Evolutionary conservation across 2,888 invertebrate species (phyloP), one percentile per base, ranked within the genome.

Genomic region (Hydrotaea diabolus): DNA sequence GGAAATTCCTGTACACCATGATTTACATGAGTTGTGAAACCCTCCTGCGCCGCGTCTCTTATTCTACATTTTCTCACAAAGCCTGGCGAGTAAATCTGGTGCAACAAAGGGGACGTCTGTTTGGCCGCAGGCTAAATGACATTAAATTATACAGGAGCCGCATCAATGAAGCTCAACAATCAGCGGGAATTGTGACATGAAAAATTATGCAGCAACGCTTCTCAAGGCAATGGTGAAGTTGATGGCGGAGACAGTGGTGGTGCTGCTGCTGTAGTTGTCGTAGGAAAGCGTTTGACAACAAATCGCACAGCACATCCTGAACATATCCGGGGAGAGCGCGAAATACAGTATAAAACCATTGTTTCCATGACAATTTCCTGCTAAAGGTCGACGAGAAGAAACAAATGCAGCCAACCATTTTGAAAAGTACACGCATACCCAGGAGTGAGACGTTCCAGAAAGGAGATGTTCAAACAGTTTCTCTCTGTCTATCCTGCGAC

Each of bases 51-150:
- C 13, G 71, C n/a, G 36, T 64, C 55, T 62, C n/a, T 62, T 39
- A 49, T 53, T 36, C 26, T 1, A 31, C 19, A 4, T 43, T 69
- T 21, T 55, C 46, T 26, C 72, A 62, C 62, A 62, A n/a, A 31
- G 31, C 23, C 19, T 26, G 43, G 23, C 11, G 31, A 71, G 15
- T 39, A 9, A 43, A 73, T 46, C 46, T 69, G 43, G 78, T 73
- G 81, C 13, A 78, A 85, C 77, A 87, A 84, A 87, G 80, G 79
- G 87, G 88, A 88, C 87, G 87, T 88, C 87, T 88, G 84, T 88
- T 90, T 90, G 86, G 89, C 90, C 89, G 88, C 88, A 89, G 91
- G 91, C 89, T 87, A 88, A 90, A 87, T 89, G 88, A 89, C 89
- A 89, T 90, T 89, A 90, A 90, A 91, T 89, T 89, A 88, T 88